phyloP scores from a whole-genome alignment of 1,140 invertebrate species.

The Drosophila hydei region DNA sequence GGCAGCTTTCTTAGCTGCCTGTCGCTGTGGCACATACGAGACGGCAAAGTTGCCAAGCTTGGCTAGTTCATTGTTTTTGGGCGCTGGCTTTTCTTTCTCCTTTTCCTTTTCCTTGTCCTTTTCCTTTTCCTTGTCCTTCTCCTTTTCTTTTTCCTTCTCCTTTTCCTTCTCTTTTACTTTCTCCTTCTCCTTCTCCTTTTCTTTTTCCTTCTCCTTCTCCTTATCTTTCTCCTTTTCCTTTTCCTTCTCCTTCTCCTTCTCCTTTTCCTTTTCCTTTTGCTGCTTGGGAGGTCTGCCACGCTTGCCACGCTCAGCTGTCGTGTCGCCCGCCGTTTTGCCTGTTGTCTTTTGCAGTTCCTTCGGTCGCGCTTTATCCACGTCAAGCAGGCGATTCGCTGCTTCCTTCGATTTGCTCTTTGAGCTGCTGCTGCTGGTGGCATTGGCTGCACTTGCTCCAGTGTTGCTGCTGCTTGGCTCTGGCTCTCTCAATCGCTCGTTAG shows the following conservation, averaged over 20 bases:
- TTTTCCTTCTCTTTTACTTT: slow-evolving; percentile 11
- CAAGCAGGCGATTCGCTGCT: slow-evolving; percentile 1
- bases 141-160: slow-evolving; percentile 22
- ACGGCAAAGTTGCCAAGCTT: slow-evolving; percentile 88
- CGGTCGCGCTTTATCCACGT: slow-evolving; percentile 47
- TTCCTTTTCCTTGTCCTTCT: not conserved
- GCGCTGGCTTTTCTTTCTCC: not conserved
- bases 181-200: slow-evolving; percentile 41
- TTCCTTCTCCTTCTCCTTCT: not conserved
- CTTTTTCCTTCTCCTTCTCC: not conserved
- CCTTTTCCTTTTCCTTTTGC: slow-evolving; percentile 26
- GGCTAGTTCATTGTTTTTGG: slow-evolving; percentile 84
- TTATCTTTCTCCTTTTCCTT: slow-evolving; percentile 23
- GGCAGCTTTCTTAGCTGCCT: slow-evolving; percentile 95
- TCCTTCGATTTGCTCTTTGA: slow-evolving; percentile 50
- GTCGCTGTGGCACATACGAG: slow-evolving; percentile 93
- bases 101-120: slow-evolving; percentile 44
- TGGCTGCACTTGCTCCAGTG: slow-evolving; percentile 18
- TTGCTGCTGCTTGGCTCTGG: slow-evolving; percentile 29
- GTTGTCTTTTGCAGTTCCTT: slow-evolving; percentile 62
- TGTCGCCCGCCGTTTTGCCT: slow-evolving; percentile 47
- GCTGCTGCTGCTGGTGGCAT: slow-evolving; percentile 6
- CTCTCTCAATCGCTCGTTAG: slow-evolving; percentile 55
- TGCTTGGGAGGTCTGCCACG: slow-evolving; percentile 71
- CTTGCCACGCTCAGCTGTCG: slow-evolving; percentile 65